Evolutionary conservation across 2,888 invertebrate species (phyloP), one percentile per base, ranked within the genome.

Genomic region (Siphonodentalium dalli): DNA sequence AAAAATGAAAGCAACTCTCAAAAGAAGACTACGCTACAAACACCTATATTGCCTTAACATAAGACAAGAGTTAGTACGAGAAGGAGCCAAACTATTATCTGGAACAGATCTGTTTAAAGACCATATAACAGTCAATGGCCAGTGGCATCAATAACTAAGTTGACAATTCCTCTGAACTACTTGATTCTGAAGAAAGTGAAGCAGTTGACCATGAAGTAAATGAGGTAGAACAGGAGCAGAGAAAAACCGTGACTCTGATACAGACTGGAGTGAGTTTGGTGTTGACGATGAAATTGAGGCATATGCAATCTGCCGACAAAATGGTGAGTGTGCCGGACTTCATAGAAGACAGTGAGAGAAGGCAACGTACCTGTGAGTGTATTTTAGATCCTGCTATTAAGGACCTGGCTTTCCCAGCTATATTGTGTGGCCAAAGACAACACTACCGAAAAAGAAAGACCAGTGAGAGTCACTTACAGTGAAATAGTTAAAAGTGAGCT

Each of bases 401-500:
- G 35, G 57, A 57, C 43, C 28, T 57, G 6, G 35, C 48, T 11
- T 58, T 58, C 37, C 58, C 58, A 23, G 41, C 18, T 13, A 54
- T 54, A 28, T 54, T 49, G 31, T 35, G 38, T 42, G 54, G 54
- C 3, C 40, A 45, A n/a, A n/a, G 29, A 20, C 3, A 37, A 29
- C 8, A n/a, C n/a, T 29, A 23, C 23, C 2, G 42, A 54, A 27
- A 29, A 29, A 21, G 21, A 37, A 20, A n/a, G n/a, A n/a, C n/a
- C n/a, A n/a, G n/a, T n/a, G n/a, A 23, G 24, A 31, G 38, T 49
- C 6, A 24, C 9, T 11, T 54, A 54, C 24, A 23, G 43, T 38
- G 51, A 54, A n/a, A 46, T 59, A n/a, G 24, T 28, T 0, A 58
- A 46, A 34, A 48, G 49, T 13, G 54, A 61, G 28, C 34, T 58